These are phyloP conservation scores for Pentalonia nigronervosa DNA, from an alignment of 1,140 invertebrate species.

Conservation along the genomic window DNA sequence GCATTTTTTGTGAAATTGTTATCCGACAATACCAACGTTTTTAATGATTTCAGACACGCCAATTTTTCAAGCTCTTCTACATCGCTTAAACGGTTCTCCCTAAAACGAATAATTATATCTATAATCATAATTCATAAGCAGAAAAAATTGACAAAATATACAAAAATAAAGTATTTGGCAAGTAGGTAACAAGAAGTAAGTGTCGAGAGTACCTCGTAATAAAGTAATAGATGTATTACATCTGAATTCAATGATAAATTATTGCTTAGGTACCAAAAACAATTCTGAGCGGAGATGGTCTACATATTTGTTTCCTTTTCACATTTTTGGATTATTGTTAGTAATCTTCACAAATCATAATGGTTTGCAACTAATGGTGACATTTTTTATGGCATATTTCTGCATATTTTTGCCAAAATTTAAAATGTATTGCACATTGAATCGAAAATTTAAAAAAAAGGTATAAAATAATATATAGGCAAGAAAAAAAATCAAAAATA, in stretches of 20 bases:
- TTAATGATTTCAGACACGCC: slow-evolving; percentile 5
- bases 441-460: too few relatives aligned
- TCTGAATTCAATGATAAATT: neutral
- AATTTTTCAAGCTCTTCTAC: slow-evolving; percentile 6
- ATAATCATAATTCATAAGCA: neutral
- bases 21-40: slow-evolving; percentile 9
- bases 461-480: too few relatives aligned
- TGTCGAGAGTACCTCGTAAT: neutral
- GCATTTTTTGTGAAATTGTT: neutral
- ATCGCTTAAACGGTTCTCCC: slow-evolving; percentile 6
- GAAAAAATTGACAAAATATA: neutral
- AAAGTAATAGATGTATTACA: neutral
- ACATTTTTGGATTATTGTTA: too few relatives aligned
- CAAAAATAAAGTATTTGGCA: neutral
- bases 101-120: neutral
- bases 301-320: too few relatives aligned
- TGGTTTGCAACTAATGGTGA: too few relatives aligned
- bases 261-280: neutral
- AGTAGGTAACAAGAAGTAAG: neutral
- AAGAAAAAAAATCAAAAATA: too few relatives aligned
- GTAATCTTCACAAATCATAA: too few relatives aligned
- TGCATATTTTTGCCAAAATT: too few relatives aligned
- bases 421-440: too few relatives aligned
- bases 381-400: too few relatives aligned
- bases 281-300: too few relatives aligned